phyloP scores from a whole-genome alignment of 2,113 vertebrate species.

The Clarias magur region DNA sequence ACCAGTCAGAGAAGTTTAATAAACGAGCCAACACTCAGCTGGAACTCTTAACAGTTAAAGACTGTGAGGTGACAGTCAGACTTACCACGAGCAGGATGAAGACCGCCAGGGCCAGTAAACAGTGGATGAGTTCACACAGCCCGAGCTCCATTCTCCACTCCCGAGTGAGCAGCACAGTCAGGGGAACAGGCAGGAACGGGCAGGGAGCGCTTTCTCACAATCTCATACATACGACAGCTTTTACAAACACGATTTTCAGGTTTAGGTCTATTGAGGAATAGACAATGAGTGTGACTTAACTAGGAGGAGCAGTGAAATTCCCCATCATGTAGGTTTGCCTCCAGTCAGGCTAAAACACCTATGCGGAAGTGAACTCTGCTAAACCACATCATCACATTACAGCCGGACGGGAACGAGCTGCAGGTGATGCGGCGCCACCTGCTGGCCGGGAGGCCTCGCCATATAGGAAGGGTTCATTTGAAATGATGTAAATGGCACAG shows the following conservation, averaged over 20 bases:
- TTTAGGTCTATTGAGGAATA: not conserved
- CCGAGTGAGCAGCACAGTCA: not conserved
- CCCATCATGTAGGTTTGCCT: conserved; percentile 45
- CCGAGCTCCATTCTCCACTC: conserved; percentile 62
- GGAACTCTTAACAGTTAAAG: not conserved
- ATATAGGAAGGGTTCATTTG: not conserved
- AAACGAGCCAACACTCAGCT: not conserved
- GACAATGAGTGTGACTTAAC: not conserved
- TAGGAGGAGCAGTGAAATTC: not conserved
- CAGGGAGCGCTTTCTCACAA: not conserved
- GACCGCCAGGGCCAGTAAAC: conserved; percentile 58
- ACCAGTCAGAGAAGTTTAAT: not conserved
- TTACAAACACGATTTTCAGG: not conserved
- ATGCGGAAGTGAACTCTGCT: conserved; percentile 66
- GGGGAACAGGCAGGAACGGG: not conserved
- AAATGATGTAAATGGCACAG: too few species aligned
- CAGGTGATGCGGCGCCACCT: conserved; percentile 39
- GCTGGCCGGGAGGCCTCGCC: conserved; percentile 46
- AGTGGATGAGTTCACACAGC: conserved; percentile 64
- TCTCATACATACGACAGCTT: not conserved
- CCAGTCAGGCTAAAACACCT: conserved; percentile 68
- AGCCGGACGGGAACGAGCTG: not conserved
- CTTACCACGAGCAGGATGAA: conserved; percentile 65
- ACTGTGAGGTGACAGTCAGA: not conserved
- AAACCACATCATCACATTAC: conserved; percentile 72